Evolutionary conservation across 2,113 vertebrate species (phyloP).

Genomic region (Paralichthys olivaceus): DNA sequence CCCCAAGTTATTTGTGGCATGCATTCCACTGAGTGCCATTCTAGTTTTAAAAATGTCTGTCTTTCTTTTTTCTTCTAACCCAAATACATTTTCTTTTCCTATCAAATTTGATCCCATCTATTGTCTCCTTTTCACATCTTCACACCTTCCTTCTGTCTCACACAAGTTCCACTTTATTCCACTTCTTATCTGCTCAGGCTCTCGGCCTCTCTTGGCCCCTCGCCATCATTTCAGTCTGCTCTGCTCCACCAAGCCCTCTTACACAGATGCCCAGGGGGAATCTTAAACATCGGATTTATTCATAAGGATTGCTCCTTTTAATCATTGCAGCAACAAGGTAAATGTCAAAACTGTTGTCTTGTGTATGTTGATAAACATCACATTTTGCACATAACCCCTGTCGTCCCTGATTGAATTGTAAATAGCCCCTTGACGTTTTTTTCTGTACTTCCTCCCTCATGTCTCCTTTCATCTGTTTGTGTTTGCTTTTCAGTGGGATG

Average conservation of each 20-base stretch:
- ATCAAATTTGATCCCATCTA: no score
- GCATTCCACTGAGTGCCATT: no score
- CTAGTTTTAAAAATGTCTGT: no score
- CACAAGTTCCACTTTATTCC: neutral
- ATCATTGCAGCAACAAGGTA: neutral
- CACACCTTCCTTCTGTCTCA: neutral
- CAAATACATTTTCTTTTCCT: no score
- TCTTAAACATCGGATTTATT: conserved; percentile 24
- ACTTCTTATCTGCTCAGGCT: no score
- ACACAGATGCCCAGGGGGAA: neutral
- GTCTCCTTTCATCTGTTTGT: neutral
- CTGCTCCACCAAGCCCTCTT: no score
- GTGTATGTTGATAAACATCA: conserved; percentile 20
- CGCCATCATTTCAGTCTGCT: neutral
- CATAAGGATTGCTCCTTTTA: neutral
- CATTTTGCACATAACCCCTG: neutral
- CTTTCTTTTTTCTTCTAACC: no score
- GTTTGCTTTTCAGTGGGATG: neutral
- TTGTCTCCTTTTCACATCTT: no score
- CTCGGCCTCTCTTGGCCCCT: neutral
- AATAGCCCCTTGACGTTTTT: neutral
- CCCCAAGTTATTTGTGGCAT: no score
- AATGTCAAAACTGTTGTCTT: conserved; percentile 20
- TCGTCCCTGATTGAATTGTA: conserved; percentile 21
- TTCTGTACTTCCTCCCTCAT: neutral